Conservation (phyloP, 2,113 vertebrate species). For the Corythornis madagascariensis region DNA sequence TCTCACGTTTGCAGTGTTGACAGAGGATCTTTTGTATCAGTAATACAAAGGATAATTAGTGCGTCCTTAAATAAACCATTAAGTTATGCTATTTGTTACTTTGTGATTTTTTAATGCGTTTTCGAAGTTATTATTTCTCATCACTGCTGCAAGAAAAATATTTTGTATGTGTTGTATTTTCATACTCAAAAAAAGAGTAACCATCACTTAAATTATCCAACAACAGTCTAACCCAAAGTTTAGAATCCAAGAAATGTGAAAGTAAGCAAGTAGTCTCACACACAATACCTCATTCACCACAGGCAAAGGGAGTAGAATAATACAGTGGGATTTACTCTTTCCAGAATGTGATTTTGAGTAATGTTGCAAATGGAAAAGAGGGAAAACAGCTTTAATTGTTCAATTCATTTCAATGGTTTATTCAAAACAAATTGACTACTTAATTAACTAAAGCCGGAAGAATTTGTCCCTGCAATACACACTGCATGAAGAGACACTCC, state of each 20-base stretch:
- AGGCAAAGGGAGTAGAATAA: neutral
- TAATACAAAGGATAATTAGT: neutral
- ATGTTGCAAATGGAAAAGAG: neutral
- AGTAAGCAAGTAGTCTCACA: neutral
- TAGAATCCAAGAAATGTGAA: neutral
- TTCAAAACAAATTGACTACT: neutral
- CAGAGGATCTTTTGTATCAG: neutral
- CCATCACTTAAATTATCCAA: neutral
- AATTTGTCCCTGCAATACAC: neutral
- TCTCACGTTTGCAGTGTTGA: neutral
- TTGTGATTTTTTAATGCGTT: neutral
- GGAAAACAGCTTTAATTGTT: fast-evolving
- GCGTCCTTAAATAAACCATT: neutral
- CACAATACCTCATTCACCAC: neutral
- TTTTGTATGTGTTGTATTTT: neutral
- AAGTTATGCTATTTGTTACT: neutral
- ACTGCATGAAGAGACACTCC: neutral
- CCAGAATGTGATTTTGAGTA: neutral
- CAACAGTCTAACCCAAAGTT: neutral
- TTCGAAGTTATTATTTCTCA: neutral
- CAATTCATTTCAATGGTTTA: neutral
- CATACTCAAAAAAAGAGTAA: neutral
- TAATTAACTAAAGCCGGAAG: neutral
- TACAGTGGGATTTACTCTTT: neutral
- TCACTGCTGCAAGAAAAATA: neutral